Base-by-base conservation (phyloP, 2,113 vertebrate genomes). In the Mus spicilegus region DNA sequence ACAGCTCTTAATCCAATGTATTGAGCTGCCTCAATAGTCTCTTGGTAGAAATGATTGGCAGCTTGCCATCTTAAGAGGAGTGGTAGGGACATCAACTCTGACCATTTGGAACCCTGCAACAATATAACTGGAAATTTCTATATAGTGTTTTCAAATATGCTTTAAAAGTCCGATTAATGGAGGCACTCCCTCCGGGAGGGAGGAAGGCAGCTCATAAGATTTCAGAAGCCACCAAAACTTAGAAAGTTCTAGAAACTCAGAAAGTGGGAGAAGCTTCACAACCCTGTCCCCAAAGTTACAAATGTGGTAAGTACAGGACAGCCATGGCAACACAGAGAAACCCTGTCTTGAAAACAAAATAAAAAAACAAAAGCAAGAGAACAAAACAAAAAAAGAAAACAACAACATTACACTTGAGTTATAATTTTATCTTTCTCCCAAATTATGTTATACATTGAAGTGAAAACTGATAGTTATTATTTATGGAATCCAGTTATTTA, bases 61-160 rank as follows among this genome's bases (percentile, higher is more conserved):
- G 56, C 20, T 77, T 85, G 33, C 36, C 56, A 61, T 82, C 70
- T 84, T 94, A 26, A 80, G 54, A 73, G 46, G 72, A 94, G 92
- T 46, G 33, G 33, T 54, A 33, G 36, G 3, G 39, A 58, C 54
- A 82, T 9, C 42, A 91, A 73, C 30, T 81, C 36, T 30, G 56
- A 39, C 58, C 8, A 63, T 51, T 90, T 42, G 67, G 63, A 76
- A 56, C 13, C 28, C 14, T 54, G 22, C 12, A 90, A 88, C 49
- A 11, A 24, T 33, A 51, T 65, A 58, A 76, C 20, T 78, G 33
- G 16, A 85, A 94, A 85, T 89, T 13, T 76, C 26, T 56, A 6
- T 26, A 76, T 33, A 86, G 14, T 94, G 22, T 63, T 94, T 94
- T 28, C 51, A 63, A 80, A 80, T 12, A 69, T 22, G 65, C 33